Evolutionary conservation across 92 coral and sea anemone species (phyloP), one percentile per base, ranked within the genome.

Genomic region (Hydrozoanthus gracilis): DNA sequence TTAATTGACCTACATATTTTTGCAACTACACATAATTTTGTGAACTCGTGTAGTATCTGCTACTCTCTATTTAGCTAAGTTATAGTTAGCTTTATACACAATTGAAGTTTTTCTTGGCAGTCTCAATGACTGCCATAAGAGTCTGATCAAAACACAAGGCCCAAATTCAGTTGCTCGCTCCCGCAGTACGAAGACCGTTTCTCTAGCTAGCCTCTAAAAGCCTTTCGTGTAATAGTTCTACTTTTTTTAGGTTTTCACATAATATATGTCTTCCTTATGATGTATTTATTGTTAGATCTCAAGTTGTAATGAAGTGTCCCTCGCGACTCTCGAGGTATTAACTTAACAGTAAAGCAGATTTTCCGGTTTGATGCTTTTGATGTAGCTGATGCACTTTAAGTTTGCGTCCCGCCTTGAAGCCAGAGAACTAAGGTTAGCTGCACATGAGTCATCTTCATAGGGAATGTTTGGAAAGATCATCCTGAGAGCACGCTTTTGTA

Each of bases 161-260:
- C 76, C 76, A 71, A 71, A 71, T 71, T 71, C 76, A 71, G 76
- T 71, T 71, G 76, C 76, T 71, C 18, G 52, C 88, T 88, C 87
- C 76, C 70, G 89, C 76, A 91, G 77, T 84, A 83, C 88, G 60
- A 88, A 79, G 76, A 88, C 93, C 27, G 94, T 86, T 79, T 91
- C 92, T 58, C 86, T 89, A 80, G 90, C 86, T 89, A 80, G 90
- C 94, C 92, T 88, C 94, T 47, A 91, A 76, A 82, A 92, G 94
- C 88, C 92, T 88, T 56, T 88, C 88, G 66, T 86, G 94, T 71
- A 86, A 68, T 84, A 87, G 60, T 77, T 88, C 83, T 65, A 86
- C 64, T 13, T 80, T 82, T 64, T 88, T 86, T 80, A 86, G 87
- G 85, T 77, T 67, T 58, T 54, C 87, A 89, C 71, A 55, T 45